phyloP scores from a whole-genome alignment of 2,113 vertebrate genomes.

The Cyanoliseus patagonus region DNA sequence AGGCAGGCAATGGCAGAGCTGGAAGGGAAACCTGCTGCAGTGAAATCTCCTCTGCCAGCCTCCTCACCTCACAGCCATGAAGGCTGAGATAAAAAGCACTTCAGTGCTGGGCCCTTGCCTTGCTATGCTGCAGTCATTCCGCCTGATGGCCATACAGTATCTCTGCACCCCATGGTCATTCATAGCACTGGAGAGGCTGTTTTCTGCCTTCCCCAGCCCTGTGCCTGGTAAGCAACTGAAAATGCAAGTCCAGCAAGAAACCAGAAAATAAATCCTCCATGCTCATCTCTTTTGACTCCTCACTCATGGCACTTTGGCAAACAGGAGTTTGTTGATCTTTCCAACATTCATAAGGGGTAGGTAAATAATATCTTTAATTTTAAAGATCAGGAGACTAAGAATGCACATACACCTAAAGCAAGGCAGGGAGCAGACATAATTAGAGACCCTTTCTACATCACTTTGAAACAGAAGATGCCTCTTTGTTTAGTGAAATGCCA shows the following conservation, averaged over 20 bases:
- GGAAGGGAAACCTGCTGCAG: background rate
- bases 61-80: background rate
- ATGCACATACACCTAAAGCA: background rate
- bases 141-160: background rate
- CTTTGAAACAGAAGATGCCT: background rate
- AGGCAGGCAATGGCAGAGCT: background rate
- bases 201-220: background rate
- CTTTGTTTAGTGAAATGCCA: background rate
- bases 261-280: background rate
- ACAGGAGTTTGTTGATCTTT: background rate
- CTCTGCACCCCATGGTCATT: background rate
- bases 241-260: background rate
- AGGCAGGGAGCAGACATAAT: background rate
- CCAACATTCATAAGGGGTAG: background rate
- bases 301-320: background rate
- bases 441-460: background rate
- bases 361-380: background rate
- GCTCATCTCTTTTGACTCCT: background rate
- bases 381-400: background rate
- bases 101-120: background rate
- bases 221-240: background rate
- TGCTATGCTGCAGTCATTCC: rapidly evolving
- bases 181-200: background rate
- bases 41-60: background rate
- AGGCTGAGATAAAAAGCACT: rapidly evolving